Percentiles rank a stretch among this genome's conserved stretches.
Evolutionary conservation across 2,797 vertebrate genomes (phyloP).

Genomic region (Enteromius afrohamiltoni): DNA sequence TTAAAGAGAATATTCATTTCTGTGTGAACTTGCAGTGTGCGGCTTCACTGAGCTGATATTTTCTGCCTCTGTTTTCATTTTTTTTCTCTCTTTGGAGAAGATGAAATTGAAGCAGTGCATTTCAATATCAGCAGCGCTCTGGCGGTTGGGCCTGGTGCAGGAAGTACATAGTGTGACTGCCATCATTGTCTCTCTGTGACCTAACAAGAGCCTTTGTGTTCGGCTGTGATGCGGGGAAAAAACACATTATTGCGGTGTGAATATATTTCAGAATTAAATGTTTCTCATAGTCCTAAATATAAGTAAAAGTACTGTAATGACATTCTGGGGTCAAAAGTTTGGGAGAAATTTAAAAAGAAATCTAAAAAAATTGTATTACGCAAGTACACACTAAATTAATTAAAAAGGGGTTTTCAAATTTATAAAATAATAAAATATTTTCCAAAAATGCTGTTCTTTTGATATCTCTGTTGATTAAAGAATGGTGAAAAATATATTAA

Average conservation of each 20-base stretch:
- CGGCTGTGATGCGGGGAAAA: background rate
- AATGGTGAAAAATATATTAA: background rate
- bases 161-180: constrained; percentile 56
- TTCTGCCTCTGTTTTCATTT: constrained; percentile 56
- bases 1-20: constrained; percentile 97
- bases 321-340: background rate
- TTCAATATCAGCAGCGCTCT: constrained; percentile 74
- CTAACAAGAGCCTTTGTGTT: constrained; percentile 33
- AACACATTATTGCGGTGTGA: background rate
- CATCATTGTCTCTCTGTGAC: constrained; percentile 51
- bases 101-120: constrained; percentile 78
- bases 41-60: constrained; percentile 77
- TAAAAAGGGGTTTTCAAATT: background rate
- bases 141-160: constrained; percentile 69
- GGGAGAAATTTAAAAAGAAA: background rate
- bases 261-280: background rate
- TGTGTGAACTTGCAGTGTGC: constrained; percentile 86
- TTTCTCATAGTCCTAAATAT: background rate
- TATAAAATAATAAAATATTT: background rate
- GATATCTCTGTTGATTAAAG: background rate
- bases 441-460: background rate
- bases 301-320: background rate
- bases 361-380: background rate
- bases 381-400: background rate
- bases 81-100: constrained; percentile 62